Base-by-base conservation (phyloP, 2,888 invertebrate species). In the Epiblema foenella region DNA sequence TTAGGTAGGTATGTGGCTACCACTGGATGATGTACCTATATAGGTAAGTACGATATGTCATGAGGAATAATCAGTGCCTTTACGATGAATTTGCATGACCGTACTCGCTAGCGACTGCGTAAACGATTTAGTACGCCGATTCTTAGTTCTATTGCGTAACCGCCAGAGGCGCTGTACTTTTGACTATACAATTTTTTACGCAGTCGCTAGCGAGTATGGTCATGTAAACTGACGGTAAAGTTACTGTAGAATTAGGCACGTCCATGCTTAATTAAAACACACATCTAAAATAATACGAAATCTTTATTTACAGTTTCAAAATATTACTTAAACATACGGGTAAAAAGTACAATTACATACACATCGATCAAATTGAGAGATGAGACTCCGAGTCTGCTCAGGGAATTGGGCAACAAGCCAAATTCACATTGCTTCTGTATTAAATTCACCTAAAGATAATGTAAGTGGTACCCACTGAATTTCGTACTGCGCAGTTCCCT, bases 201-300 rank as follows among this genome's bases (percentile, higher is more conserved):
- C n/a, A n/a, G n/a, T n/a, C n/a, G n/a, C n/a, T n/a, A n/a, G n/a
- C n/a, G n/a, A n/a, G n/a, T n/a, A n/a, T n/a, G n/a, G n/a, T n/a
- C n/a, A n/a, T n/a, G n/a, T n/a, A n/a, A n/a, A n/a, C n/a, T n/a
- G n/a, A n/a, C n/a, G n/a, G n/a, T n/a, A n/a, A n/a, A n/a, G n/a
- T n/a, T n/a, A n/a, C 12, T n/a, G n/a, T n/a, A 46, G 7, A 46
- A 12, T 46, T 42, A 46, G n/a, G n/a, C 15, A 42, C 12, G 42
- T 15, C 29, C 17, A 12, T n/a, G 12, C 46, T 11, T 1, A 56
- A 70, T 17, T 46, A 17, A 69, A 70, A 70, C 11, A 63, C 59
- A 42, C 49, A 5, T 52, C 18, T 63, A 73, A 73, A 70, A 70
- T 69, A 69, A 69, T 68, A 67, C 46, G 60, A 71, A 66, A 71